Conservation (phyloP, 2,113 vertebrate species). For the Boulengeromyrus knoepffleri region DNA sequence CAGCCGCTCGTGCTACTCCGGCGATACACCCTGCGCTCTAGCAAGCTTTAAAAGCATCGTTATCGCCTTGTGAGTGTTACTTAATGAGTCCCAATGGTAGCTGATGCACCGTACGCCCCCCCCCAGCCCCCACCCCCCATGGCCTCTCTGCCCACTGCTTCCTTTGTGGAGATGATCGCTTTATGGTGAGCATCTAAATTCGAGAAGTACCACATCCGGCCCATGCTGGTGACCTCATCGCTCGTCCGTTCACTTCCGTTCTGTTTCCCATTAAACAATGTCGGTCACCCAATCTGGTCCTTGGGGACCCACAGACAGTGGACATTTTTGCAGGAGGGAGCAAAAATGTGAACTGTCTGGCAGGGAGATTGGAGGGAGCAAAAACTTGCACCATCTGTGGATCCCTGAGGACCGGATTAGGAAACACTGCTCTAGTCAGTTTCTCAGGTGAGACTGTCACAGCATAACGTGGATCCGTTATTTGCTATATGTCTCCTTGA, state of each 20-base stretch:
- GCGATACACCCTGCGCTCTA: constrained; percentile 17
- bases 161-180: background rate
- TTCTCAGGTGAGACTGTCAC: background rate
- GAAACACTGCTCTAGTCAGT: background rate
- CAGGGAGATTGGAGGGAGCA: background rate
- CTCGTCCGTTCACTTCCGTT: background rate
- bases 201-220: background rate
- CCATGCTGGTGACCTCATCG: background rate
- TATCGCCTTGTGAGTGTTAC: constrained; percentile 23
- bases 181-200: background rate
- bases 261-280: background rate
- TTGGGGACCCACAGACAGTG: background rate
- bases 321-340: background rate
- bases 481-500: background rate
- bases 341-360: background rate
- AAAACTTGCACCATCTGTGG: background rate
- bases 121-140: background rate
- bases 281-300: background rate
- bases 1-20: constrained; percentile 12
- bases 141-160: background rate
- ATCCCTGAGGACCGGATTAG: background rate
- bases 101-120: background rate
- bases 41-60: constrained; percentile 31
- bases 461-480: background rate
- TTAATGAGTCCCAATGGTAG: constrained; percentile 29